Percentiles rank a stretch among this genome's conserved stretches.
Evolutionary conservation across 1,140 invertebrate genomes (phyloP).

Genomic region (Phocides pigmalion): DNA sequence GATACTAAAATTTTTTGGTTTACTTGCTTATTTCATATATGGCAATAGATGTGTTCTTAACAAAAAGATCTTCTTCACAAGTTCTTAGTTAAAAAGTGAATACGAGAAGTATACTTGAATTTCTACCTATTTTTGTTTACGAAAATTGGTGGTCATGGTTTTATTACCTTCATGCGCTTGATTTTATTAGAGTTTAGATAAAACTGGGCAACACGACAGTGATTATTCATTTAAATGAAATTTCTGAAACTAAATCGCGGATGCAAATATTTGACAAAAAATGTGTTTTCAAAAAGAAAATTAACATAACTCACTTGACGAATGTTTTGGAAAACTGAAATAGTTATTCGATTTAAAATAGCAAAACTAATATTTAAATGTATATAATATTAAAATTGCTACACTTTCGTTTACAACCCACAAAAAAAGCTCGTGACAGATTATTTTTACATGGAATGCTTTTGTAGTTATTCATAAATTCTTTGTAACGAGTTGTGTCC

Average conservation of each 20-base stretch:
- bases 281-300: not conserved
- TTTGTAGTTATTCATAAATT: slow-evolving; percentile 34
- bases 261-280: not conserved
- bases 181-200: no score
- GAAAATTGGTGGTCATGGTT: no score
- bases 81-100: no score
- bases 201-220: no score
- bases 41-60: no score
- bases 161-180: no score
- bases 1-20: no score
- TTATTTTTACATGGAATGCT: slow-evolving; percentile 30
- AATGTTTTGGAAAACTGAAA: not conserved
- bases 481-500: slow-evolving; percentile 24
- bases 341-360: not conserved
- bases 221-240: no score
- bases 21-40: no score
- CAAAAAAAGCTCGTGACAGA: slow-evolving; percentile 15
- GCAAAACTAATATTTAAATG: not conserved
- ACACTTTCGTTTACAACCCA: slow-evolving; percentile 25
- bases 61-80: no score
- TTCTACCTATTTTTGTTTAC: no score
- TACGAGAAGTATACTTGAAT: no score
- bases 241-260: not conserved
- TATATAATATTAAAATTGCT: slow-evolving; percentile 5
- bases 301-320: not conserved